These are phyloP conservation scores for Leucoraja ocellata DNA, from an alignment of 2,797 vertebrate species.

Conservation along the genomic window DNA sequence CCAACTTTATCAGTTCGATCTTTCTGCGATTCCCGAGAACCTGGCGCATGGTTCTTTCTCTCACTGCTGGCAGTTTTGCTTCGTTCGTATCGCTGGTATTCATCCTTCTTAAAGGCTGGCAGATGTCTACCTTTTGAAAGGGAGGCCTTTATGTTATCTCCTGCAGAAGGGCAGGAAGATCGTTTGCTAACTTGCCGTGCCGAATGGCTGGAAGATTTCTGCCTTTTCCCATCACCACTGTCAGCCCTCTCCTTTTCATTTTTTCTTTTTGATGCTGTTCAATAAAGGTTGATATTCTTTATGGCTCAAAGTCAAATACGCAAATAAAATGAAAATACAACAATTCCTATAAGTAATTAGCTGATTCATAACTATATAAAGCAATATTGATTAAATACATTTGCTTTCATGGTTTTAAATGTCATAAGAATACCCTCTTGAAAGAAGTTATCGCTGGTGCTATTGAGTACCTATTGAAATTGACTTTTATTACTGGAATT, in stretches of 20 bases:
- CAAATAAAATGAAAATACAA: not conserved
- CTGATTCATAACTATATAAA: not conserved
- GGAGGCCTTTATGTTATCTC: constrained; percentile 67
- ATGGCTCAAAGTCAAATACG: not conserved
- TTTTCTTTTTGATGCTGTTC: constrained; percentile 86
- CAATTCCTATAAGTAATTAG: not conserved
- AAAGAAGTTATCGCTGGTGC: not conserved
- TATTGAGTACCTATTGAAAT: not conserved
- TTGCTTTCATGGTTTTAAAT: not conserved
- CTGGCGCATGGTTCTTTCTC: constrained; percentile 64
- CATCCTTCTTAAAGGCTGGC: constrained; percentile 70
- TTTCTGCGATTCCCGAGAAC: constrained; percentile 66
- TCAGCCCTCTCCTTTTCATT: constrained; percentile 76
- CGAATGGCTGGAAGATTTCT: constrained; percentile 71
- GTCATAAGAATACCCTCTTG: not conserved
- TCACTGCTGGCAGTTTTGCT: constrained; percentile 66
- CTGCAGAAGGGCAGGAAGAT: constrained; percentile 59
- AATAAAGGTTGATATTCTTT: constrained; percentile 45
- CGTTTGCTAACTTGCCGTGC: constrained; percentile 73
- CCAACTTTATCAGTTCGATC: constrained; percentile 64
- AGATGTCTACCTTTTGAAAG: constrained; percentile 65
- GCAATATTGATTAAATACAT: not conserved
- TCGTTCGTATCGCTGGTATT: constrained; percentile 71
- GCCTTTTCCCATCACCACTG: constrained; percentile 72
- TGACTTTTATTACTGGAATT: not conserved